A percentile compares a stretch with the other conserved stretches of the same genome.
These are phyloP conservation scores for Mythimna pallens DNA, from an alignment of 2,888 invertebrate genomes.

Conservation along the genomic window DNA sequence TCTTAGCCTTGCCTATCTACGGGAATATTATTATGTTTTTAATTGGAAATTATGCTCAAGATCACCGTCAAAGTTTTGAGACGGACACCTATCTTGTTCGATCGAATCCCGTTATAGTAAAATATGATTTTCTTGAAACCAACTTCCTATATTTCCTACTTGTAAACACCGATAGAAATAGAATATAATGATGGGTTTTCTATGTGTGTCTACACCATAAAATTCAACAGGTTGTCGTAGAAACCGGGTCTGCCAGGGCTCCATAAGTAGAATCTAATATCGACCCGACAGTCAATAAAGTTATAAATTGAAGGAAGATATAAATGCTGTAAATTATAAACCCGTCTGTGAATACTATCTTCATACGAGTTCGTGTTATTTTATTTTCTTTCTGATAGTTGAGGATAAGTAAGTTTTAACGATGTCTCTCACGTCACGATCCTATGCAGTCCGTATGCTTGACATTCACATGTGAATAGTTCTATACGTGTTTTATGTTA, in stretches of 20 bases:
- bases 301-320: conserved; percentile 24
- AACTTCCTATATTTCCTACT: conserved; percentile 9
- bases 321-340: conserved; percentile 42
- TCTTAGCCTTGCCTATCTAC: neutral
- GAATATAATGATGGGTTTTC: conserved; percentile 19
- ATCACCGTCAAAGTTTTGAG: conserved; percentile 7
- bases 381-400: conserved; percentile 27
- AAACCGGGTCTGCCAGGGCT: conserved; percentile 34
- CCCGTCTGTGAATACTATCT: conserved; percentile 24
- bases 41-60: conserved; percentile 18
- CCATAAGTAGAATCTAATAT: conserved; percentile 36
- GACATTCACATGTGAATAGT: conserved; percentile 33
- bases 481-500: conserved; percentile 29
- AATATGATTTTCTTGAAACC: conserved; percentile 20
- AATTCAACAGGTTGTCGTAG: conserved; percentile 29
- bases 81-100: neutral
- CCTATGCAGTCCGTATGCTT: conserved; percentile 13
- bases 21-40: conserved; percentile 3
- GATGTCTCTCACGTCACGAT: conserved; percentile 11
- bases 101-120: neutral
- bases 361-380: conserved; percentile 23
- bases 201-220: conserved; percentile 17
- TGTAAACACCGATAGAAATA: conserved; percentile 17
- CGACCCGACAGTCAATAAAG: conserved; percentile 11
- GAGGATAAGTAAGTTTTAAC: conserved; percentile 35